These are phyloP conservation scores for Polyergus mexicanus DNA, from an alignment of 1,140 invertebrate species.

Conservation along the genomic window DNA sequence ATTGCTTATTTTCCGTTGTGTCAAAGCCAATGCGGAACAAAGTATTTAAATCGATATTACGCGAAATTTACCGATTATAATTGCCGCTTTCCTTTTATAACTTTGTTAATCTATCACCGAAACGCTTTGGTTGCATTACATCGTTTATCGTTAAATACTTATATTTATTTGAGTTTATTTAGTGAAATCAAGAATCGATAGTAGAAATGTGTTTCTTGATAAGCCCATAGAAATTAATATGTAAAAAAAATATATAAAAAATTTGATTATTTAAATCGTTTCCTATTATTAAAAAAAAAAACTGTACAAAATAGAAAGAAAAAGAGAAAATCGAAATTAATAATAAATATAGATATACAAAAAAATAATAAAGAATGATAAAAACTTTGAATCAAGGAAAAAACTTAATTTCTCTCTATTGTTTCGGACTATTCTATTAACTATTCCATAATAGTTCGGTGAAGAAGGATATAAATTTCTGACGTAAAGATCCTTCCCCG, in stretches of 20 bases:
- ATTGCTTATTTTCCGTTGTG: not conserved
- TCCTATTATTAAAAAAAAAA: not conserved
- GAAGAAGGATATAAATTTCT: not conserved
- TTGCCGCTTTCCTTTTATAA: constrained; percentile 34
- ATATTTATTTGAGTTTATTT: not conserved
- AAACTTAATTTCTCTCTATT: not conserved
- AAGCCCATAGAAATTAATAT: not conserved
- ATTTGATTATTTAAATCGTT: not conserved
- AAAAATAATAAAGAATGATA: too few species aligned
- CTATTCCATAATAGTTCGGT: not conserved
- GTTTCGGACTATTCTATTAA: not conserved
- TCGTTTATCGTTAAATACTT: not conserved
- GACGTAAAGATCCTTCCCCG: not conserved
- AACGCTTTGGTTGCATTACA: not conserved
- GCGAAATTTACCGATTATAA: constrained; percentile 13
- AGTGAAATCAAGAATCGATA: not conserved
- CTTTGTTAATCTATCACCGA: not conserved
- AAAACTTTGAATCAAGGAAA: not conserved
- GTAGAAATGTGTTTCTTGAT: not conserved
- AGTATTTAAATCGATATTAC: constrained; percentile 10
- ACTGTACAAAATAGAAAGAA: not conserved
- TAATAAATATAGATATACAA: not conserved
- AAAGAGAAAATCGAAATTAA: not conserved
- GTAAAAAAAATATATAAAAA: not conserved
- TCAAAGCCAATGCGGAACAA: constrained; percentile 17